Conservation (phyloP, 2,888 invertebrate genomes). For the Diarsia mendica region DNA sequence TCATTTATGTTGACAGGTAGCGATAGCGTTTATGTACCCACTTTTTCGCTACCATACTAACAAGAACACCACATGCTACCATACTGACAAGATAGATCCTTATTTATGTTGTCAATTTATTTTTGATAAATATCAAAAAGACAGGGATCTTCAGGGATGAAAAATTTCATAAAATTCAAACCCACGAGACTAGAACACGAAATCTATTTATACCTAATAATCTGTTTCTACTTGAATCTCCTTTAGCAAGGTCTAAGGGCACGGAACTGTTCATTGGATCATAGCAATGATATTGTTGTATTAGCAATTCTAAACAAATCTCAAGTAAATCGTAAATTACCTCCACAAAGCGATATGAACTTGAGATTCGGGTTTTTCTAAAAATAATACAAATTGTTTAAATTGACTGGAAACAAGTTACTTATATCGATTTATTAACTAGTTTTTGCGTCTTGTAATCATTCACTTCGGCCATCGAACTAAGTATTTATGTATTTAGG, state of each 20-base stretch:
- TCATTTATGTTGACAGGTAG: constrained; percentile 1
- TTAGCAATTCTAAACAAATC: neutral
- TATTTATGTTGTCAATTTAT: neutral
- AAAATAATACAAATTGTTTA: neutral
- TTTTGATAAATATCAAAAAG: neutral
- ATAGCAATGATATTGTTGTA: neutral
- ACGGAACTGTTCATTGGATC: constrained; percentile 3
- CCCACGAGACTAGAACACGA: neutral
- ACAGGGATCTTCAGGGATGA: neutral
- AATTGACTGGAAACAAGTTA: constrained; percentile 9
- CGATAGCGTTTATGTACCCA: neutral
- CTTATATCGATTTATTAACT: neutral
- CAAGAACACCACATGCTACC: neutral
- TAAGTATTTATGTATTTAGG: neutral
- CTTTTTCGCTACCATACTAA: neutral
- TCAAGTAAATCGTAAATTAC: neutral
- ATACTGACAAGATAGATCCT: neutral
- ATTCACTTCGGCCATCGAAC: constrained; percentile 8
- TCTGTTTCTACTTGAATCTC: neutral
- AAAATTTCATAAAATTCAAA: neutral
- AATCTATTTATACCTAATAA: no score
- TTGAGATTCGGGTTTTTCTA: constrained; percentile 1
- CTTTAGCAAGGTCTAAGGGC: neutral
- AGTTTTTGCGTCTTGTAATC: neutral
- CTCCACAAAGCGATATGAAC: neutral